phyloP scores from a whole-genome alignment of 2,113 vertebrate genomes.

The Eretmochelys imbricata region DNA sequence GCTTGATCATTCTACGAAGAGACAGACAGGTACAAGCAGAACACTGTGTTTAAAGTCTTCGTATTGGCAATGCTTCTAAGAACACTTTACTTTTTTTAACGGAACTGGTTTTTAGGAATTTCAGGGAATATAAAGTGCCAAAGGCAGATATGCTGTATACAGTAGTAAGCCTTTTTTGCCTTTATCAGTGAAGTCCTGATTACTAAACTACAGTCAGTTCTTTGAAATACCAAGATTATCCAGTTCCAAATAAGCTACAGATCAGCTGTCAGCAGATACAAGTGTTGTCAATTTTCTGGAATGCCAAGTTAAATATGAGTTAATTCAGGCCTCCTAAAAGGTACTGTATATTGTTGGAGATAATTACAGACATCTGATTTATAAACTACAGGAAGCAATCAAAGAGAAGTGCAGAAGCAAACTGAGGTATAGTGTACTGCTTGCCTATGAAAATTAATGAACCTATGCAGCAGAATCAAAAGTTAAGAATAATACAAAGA shows the following conservation, averaged over 20 bases:
- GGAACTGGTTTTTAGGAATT: constrained; percentile 20
- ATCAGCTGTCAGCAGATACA: background rate
- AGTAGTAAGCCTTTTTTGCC: background rate
- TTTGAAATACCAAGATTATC: constrained; percentile 18
- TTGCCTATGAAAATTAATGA: background rate
- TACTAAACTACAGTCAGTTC: background rate
- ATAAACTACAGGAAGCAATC: background rate
- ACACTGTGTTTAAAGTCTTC: background rate
- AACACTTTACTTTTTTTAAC: constrained; percentile 17
- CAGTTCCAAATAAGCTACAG: background rate
- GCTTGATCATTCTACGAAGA: background rate
- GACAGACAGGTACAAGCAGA: constrained; percentile 55
- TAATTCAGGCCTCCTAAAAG: constrained; percentile 34
- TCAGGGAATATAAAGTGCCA: fast-evolving
- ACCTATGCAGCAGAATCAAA: background rate
- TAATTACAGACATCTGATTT: constrained; percentile 2
- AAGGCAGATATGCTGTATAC: background rate
- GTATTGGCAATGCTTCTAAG: constrained; percentile 52
- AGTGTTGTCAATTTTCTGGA: background rate
- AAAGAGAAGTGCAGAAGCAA: background rate
- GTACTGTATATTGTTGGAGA: background rate
- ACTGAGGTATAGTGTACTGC: background rate
- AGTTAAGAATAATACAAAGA: background rate
- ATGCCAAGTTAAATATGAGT: constrained; percentile 1
- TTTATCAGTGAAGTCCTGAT: background rate